Percentiles rank a stretch among this genome's conserved stretches.
phyloP scores from a whole-genome alignment of 2,797 vertebrate genomes.

The Poeciliopsis infans region DNA sequence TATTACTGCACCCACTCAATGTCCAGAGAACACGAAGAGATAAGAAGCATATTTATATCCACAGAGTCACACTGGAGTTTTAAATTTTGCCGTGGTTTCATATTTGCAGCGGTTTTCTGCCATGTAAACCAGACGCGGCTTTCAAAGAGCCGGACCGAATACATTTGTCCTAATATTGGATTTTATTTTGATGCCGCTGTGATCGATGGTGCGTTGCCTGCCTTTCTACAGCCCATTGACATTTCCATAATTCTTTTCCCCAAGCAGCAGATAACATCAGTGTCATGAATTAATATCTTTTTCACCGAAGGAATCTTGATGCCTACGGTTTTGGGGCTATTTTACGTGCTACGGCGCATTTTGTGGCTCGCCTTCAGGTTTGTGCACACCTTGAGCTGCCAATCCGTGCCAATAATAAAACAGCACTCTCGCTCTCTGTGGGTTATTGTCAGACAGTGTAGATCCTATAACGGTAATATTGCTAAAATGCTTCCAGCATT shows the following conservation, averaged over 20 bases:
- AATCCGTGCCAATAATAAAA: neutral
- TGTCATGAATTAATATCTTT: constrained; percentile 4
- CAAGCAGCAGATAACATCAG: neutral
- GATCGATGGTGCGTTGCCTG: neutral
- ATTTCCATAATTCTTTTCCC: constrained; percentile 1
- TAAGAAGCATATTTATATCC: neutral
- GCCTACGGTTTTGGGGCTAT: neutral
- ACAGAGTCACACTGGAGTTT: neutral
- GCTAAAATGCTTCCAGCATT: neutral
- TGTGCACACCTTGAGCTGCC: neutral
- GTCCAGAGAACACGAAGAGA: neutral
- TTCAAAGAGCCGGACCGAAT: neutral
- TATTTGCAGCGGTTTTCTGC: neutral
- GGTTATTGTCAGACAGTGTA: neutral
- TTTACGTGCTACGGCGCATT: neutral
- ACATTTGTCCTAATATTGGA: constrained; percentile 8
- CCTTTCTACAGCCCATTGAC: constrained; percentile 6
- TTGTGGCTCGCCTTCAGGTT: neutral
- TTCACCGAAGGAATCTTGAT: neutral
- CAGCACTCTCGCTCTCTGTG: neutral
- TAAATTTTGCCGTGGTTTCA: neutral
- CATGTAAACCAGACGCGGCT: neutral
- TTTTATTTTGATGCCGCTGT: neutral
- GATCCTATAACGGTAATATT: neutral
- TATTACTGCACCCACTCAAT: constrained; percentile 1